Percentiles rank a stretch among this genome's conserved stretches.
Evolutionary conservation across 2,797 vertebrate genomes (phyloP).

Genomic region (Lycodopsis pacificus): DNA sequence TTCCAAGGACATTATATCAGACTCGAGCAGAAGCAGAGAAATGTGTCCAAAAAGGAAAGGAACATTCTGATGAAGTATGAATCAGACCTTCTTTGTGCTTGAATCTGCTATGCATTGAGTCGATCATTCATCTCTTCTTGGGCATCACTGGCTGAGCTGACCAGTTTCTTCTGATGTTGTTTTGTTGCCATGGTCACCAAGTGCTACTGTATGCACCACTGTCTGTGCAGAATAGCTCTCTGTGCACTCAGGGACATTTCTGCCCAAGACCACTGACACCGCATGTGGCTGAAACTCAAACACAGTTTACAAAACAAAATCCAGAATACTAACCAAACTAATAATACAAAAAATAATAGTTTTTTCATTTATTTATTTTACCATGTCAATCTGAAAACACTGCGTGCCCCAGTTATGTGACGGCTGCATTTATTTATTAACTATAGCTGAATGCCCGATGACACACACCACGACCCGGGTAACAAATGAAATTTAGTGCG

Average conservation of each 20-base stretch:
- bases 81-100: slow-evolving; percentile 48
- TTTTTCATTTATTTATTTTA: neutral
- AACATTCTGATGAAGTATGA: slow-evolving; percentile 32
- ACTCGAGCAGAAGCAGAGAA: slow-evolving; percentile 9
- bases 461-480: slow-evolving; percentile 4
- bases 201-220: slow-evolving; percentile 79
- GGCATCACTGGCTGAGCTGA: slow-evolving; percentile 80
- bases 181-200: slow-evolving; percentile 88
- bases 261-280: slow-evolving; percentile 45
- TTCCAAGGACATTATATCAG: slow-evolving; percentile 34
- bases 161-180: slow-evolving; percentile 86
- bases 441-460: slow-evolving; percentile 4
- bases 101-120: slow-evolving; percentile 52
- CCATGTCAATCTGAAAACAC: neutral
- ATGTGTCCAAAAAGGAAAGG: neutral
- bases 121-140: slow-evolving; percentile 73
- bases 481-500: slow-evolving; percentile 6
- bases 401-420: neutral
- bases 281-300: slow-evolving; percentile 36
- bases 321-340: neutral
- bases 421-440: slow-evolving; percentile 4
- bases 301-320: slow-evolving; percentile 8
- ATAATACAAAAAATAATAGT: neutral
- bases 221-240: slow-evolving; percentile 68
- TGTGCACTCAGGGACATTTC: slow-evolving; percentile 57